Conservation (phyloP, 2,888 invertebrate species). For the Dasypogon diadema region DNA sequence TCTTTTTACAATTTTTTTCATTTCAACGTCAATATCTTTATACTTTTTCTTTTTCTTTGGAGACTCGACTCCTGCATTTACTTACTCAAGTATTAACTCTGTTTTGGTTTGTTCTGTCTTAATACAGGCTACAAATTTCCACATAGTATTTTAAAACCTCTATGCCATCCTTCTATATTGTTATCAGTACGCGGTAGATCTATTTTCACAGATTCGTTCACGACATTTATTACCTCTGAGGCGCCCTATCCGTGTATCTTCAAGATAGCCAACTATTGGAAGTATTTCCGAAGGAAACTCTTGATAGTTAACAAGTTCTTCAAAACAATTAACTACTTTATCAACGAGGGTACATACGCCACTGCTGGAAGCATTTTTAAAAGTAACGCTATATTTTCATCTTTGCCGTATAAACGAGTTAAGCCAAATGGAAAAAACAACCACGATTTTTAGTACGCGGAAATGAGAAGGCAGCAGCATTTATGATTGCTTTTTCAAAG, state of each 20-base stretch:
- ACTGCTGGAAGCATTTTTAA: not conserved
- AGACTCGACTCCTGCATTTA: not conserved
- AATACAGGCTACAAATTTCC: not conserved
- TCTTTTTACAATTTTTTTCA: not conserved
- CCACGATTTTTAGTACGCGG: not conserved
- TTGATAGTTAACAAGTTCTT: not conserved
- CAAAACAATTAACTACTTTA: not conserved
- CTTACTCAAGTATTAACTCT: not conserved
- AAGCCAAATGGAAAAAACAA: not conserved
- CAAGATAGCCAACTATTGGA: not conserved
- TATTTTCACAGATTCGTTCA: not conserved
- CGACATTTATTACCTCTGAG: not conserved
- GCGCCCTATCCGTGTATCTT: not conserved
- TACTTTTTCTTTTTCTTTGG: not conserved
- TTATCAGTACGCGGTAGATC: not conserved
- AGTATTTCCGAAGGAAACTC: not conserved
- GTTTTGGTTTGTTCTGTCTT: not conserved
- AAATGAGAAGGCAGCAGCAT: not conserved
- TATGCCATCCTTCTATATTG: not conserved
- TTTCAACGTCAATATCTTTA: not conserved
- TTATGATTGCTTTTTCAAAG: not conserved
- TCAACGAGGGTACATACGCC: too few species aligned
- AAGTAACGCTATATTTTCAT: not conserved
- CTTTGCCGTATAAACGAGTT: not conserved
- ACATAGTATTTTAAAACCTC: not conserved